A percentile compares a stretch with the other conserved stretches of the same genome.
These are phyloP conservation scores for Pegoplata infirma DNA, from an alignment of 2,888 invertebrate species.

Conservation along the genomic window DNA sequence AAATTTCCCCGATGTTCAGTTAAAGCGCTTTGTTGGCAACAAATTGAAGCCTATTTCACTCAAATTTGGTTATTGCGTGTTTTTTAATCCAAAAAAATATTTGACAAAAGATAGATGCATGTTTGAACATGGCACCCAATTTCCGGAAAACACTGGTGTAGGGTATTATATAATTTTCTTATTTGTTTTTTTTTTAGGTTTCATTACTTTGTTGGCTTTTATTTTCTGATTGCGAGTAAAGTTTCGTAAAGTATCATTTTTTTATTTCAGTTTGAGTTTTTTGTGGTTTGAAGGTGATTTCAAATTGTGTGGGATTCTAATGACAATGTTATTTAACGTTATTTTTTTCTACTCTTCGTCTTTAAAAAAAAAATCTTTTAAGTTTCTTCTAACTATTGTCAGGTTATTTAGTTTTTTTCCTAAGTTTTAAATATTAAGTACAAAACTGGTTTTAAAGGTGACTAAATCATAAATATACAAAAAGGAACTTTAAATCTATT, in stretches of 20 bases:
- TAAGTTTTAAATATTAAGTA: slow-evolving; percentile 20
- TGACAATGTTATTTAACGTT: slow-evolving; percentile 58
- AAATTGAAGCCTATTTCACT: too few relatives aligned
- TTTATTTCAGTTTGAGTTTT: slow-evolving; percentile 27
- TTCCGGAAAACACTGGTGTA: too few relatives aligned
- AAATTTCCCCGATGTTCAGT: too few relatives aligned
- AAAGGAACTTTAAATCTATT: slow-evolving; percentile 48
- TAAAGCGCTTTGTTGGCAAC: too few relatives aligned
- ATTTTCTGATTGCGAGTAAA: too few relatives aligned
- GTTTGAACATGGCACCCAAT: too few relatives aligned
- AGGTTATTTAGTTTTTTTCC: slow-evolving; percentile 24
- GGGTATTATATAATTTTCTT: too few relatives aligned
- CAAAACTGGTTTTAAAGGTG: slow-evolving; percentile 50
- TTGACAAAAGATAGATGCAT: too few relatives aligned
- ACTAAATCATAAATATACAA: slow-evolving; percentile 43
- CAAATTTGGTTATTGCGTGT: too few relatives aligned
- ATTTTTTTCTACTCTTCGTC: slow-evolving; percentile 20
- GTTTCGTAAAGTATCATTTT: slow-evolving; percentile 59
- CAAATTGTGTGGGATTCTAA: slow-evolving; percentile 62
- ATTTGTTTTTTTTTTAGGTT: slow-evolving; percentile 44
- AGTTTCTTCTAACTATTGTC: slow-evolving; percentile 29
- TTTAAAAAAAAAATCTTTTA: too few relatives aligned
- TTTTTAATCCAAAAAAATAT: too few relatives aligned
- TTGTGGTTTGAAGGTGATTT: slow-evolving; percentile 61
- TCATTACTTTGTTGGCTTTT: slow-evolving; percentile 45